Conservation (phyloP, 2,113 vertebrate species). For the Catharus fuscescens region DNA sequence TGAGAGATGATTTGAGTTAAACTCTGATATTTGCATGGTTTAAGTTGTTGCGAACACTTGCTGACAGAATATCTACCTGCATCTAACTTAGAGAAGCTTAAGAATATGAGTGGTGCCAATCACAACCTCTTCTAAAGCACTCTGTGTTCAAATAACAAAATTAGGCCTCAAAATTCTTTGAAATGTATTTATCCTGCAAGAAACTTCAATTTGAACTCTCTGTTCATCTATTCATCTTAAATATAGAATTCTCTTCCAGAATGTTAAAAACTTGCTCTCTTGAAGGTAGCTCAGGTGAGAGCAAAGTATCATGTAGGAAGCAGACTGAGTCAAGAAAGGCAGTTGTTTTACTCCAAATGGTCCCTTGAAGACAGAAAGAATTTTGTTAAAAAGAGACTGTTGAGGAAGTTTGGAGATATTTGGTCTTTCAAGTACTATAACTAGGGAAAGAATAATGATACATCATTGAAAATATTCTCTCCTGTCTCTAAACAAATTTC, state of each 20-base stretch:
- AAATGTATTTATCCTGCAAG: background rate
- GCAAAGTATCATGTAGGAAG: background rate
- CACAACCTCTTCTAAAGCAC: background rate
- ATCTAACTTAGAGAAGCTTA: background rate
- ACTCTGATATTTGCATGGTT: background rate
- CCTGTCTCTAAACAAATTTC: background rate
- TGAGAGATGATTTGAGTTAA: background rate
- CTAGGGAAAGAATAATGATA: background rate
- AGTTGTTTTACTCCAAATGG: background rate
- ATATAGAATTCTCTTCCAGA: background rate
- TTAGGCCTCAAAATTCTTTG: background rate
- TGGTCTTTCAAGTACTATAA: background rate
- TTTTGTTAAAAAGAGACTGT: background rate
- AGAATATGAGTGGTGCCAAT: background rate
- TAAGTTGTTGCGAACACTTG: background rate
- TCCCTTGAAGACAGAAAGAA: background rate
- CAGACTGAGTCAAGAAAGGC: background rate
- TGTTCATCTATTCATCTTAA: background rate
- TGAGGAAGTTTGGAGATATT: background rate
- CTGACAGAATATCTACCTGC: background rate
- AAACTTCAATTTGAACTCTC: background rate
- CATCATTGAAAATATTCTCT: background rate
- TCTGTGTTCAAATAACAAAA: background rate
- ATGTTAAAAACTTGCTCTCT: background rate
- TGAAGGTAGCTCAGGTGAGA: background rate